These are phyloP conservation scores for Euzetes globulus DNA, from an alignment of 2,888 invertebrate genomes.

Conservation along the genomic window DNA sequence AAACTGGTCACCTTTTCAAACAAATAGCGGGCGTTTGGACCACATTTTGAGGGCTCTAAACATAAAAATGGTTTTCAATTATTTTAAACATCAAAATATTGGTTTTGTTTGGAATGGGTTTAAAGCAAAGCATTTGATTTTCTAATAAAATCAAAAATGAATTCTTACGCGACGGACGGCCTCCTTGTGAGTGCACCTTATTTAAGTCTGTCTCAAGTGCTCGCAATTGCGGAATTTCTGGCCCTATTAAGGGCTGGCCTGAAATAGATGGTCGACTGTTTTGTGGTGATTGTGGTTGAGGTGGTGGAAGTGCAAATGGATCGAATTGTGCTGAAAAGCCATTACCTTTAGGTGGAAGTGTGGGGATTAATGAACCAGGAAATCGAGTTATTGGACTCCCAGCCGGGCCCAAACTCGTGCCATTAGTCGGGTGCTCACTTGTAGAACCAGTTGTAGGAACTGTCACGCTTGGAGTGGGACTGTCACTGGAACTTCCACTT, in stretches of 20 bases:
- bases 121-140: background rate
- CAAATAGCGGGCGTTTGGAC: conserved; percentile 39
- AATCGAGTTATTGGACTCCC: conserved; percentile 25
- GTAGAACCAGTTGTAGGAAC: background rate
- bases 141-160: background rate
- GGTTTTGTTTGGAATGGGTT: background rate
- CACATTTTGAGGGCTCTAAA: conserved; percentile 37
- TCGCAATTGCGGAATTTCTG: conserved; percentile 16
- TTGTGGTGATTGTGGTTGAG: background rate
- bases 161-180: background rate
- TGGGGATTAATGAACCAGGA: conserved; percentile 29
- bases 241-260: background rate
- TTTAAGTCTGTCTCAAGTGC: conserved; percentile 31
- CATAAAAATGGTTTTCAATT: background rate
- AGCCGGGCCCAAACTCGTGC: background rate
- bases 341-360: conserved; percentile 30
- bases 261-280: background rate
- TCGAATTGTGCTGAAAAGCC: conserved; percentile 13
- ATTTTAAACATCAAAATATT: background rate
- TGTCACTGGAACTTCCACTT: no score
- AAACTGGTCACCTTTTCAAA: conserved; percentile 42
- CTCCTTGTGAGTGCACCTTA: background rate
- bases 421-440: conserved; percentile 13
- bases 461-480: background rate
- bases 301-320: conserved; percentile 4